These are phyloP conservation scores for Sterna hirundo DNA, from an alignment of 2,113 vertebrate genomes.

Conservation along the genomic window DNA sequence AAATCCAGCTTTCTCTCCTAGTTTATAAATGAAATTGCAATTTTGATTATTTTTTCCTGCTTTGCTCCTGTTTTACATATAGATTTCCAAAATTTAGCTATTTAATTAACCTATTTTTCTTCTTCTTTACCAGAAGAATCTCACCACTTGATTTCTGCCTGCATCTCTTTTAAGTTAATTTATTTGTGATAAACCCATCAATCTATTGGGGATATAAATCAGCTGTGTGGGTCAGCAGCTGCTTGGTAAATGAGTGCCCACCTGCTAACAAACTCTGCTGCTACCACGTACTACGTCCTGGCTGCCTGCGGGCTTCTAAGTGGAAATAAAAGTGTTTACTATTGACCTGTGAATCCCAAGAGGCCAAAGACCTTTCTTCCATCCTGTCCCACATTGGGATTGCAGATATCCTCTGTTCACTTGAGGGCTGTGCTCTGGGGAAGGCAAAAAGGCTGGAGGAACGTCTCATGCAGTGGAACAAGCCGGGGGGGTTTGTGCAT, in stretches of 20 bases:
- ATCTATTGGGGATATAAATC: not conserved
- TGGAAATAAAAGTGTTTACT: not conserved
- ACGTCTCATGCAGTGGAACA: not conserved
- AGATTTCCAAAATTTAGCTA: not conserved
- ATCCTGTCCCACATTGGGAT: accelerated
- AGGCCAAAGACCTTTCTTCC: accelerated
- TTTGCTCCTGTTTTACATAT: not conserved
- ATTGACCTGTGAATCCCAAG: not conserved
- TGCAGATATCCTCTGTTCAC: not conserved
- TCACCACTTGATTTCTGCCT: not conserved
- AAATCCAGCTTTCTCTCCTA: not conserved
- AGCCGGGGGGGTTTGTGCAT: not conserved
- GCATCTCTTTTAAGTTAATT: not conserved
- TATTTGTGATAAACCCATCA: not conserved
- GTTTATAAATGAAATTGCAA: not conserved
- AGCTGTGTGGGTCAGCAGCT: not conserved
- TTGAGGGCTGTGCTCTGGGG: not conserved
- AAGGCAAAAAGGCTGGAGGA: not conserved
- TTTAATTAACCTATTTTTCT: not conserved
- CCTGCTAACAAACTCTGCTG: not conserved
- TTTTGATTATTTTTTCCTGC: not conserved
- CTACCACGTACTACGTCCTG: accelerated
- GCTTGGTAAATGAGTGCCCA: not conserved
- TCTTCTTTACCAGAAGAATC: not conserved
- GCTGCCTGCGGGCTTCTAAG: accelerated